Evolutionary conservation across 2,888 invertebrate genomes (phyloP), one percentile per base, ranked within the genome.

Genomic region (Meteorus colon): DNA sequence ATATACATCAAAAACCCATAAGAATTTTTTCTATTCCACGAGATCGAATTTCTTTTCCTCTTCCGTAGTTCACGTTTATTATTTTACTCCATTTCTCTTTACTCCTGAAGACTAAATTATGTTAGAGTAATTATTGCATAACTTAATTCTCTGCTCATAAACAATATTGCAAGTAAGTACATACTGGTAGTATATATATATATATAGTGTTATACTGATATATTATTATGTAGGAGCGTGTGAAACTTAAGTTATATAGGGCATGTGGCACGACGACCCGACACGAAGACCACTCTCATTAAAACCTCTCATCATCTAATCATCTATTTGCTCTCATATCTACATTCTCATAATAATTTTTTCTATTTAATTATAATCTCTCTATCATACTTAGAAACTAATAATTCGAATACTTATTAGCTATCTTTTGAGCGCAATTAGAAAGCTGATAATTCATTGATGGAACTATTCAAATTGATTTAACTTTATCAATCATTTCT

Each of bases 121-220:
- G 78, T 83, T 80, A 80, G 80, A 69, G 73, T 77, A 82, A 84
- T 84, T 82, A 84, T 81, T 80, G 82, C 80, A 70, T 69, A 67
- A 75, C 75, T 70, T 65, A 66, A n/a, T 68, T 63, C 79, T 71
- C 68, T 79, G 67, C 73, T 77, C 79, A 78, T 80, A 79, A 82
- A 79, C 74, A 77, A 75, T 80, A 77, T 74, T 66, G 69, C 78
- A 77, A 82, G n/a, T 14, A 14, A 67, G 27, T 8, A 24, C 5
- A 48, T 34, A 34, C n/a, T 14, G 8, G 59, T 60, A 60, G 8
- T n/a, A 4, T 48, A n/a, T n/a, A 48, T 48, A n/a, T n/a, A 48
- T 48, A 48, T 16, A n/a, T 16, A 4, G 14, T n/a, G 12, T 8
- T 48, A 19, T 8, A 8, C n/a, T 5, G 4, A 19, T 55, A 19